phyloP scores from a whole-genome alignment of 2,113 vertebrate species.

The Empidonax traillii region DNA sequence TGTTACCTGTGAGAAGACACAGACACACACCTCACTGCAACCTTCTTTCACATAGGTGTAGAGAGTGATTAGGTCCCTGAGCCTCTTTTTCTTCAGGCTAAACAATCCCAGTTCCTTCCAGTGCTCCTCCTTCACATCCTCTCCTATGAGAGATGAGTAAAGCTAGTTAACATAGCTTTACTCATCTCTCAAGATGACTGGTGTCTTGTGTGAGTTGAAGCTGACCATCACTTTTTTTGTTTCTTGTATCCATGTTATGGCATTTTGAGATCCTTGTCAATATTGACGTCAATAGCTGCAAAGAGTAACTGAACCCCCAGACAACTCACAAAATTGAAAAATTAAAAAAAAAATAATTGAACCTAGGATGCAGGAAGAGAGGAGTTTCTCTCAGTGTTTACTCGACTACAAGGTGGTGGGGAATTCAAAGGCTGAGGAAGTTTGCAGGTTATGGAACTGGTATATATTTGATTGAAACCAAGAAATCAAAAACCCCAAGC shows the following conservation, averaged over 20 bases:
- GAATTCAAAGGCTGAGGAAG: neutral
- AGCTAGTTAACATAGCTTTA: neutral
- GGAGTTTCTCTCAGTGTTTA: neutral
- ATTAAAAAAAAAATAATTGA: neutral
- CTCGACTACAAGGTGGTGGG: neutral
- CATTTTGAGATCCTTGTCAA: neutral
- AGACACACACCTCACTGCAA: neutral
- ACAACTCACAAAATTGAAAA: neutral
- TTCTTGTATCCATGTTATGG: neutral
- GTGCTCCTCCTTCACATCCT: neutral
- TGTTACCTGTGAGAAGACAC: neutral
- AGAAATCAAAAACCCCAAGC: neutral
- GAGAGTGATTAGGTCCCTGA: neutral
- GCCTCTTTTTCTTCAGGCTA: neutral
- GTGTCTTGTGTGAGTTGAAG: neutral
- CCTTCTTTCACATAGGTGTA: neutral
- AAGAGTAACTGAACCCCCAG: neutral
- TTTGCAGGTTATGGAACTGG: neutral
- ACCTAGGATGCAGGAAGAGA: neutral
- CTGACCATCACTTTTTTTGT: accelerated
- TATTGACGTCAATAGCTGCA: neutral
- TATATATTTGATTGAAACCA: neutral
- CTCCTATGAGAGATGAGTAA: neutral
- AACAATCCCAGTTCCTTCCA: neutral
- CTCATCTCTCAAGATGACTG: no score